phyloP scores from a whole-genome alignment of 2,888 invertebrate species.

The Torymus auratus region DNA sequence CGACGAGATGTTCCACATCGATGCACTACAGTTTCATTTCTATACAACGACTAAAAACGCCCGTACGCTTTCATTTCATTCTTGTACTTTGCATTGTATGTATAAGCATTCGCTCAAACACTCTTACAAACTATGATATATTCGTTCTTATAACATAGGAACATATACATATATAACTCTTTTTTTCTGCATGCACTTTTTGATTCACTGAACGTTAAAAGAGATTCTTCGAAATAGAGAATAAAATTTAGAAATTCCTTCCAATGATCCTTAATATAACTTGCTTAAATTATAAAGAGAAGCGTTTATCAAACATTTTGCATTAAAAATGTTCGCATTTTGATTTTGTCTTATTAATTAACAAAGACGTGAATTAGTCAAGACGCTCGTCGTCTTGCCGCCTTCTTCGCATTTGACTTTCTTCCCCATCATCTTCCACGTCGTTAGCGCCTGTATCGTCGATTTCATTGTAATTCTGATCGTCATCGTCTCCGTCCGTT shows the following conservation, averaged over 20 bases:
- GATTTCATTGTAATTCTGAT: conserved; percentile 63
- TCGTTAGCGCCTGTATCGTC: conserved; percentile 33
- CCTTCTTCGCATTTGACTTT: conserved; percentile 37
- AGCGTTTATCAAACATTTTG: conserved; percentile 14
- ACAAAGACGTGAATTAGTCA: conserved; percentile 1
- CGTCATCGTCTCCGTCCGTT: conserved; percentile 67
- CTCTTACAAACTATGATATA: conserved; percentile 39
- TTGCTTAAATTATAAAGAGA: conserved; percentile 32
- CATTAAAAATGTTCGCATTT: conserved; percentile 5
- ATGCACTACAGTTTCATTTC: conserved; percentile 1
- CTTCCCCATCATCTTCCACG: conserved; percentile 16
- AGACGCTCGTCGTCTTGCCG: neutral
- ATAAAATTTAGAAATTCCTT: neutral
- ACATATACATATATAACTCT: conserved; percentile 2
- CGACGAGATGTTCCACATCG: conserved; percentile 1
- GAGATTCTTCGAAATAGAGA: conserved; percentile 15
- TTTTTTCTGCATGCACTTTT: neutral
- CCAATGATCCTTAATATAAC: neutral
- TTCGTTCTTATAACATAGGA: conserved; percentile 25
- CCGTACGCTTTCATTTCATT: neutral
- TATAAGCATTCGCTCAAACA: conserved; percentile 18
- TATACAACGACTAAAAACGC: neutral
- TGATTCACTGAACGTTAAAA: conserved; percentile 7
- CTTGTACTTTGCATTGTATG: conserved; percentile 16
- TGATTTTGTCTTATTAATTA: neutral